Conservation (phyloP, 35 echinoderm and acorn worm genomes). For the Anneissia japonica region DNA sequence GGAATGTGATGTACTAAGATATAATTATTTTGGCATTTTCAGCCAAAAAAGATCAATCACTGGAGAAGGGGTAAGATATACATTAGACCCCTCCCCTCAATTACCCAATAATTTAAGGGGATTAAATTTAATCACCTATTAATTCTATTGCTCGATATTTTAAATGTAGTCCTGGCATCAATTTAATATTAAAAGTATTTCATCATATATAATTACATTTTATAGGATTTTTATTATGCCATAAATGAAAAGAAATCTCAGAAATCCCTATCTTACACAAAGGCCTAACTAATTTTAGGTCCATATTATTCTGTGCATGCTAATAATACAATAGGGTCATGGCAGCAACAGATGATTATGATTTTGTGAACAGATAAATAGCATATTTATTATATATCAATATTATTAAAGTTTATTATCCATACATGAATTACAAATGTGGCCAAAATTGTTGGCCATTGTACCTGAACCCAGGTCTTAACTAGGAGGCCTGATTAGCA, state of each 20-base stretch:
- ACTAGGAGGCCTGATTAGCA: too few relatives aligned
- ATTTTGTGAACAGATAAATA: neutral
- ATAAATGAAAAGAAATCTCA: neutral
- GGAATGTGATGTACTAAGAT: neutral
- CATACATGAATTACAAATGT: neutral
- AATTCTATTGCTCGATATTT: neutral
- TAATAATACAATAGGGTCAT: neutral
- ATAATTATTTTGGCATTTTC: neutral
- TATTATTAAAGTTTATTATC: neutral
- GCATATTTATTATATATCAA: neutral
- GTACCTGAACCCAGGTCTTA: too few relatives aligned
- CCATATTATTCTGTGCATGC: neutral
- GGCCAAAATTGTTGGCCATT: too few relatives aligned
- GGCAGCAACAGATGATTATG: neutral
- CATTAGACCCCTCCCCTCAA: neutral
- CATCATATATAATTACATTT: neutral
- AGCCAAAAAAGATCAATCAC: neutral
- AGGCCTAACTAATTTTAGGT: neutral
- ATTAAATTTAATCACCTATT: neutral
- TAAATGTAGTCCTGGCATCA: neutral
- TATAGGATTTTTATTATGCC: neutral
- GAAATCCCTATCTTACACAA: neutral
- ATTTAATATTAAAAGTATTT: neutral
- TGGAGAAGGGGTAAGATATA: neutral
- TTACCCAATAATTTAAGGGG: neutral